Percentiles rank a stretch among this genome's conserved stretches.
These are phyloP conservation scores for Toxotes lorentzi DNA, from an alignment of 2,797 vertebrate genomes.

Conservation along the genomic window DNA sequence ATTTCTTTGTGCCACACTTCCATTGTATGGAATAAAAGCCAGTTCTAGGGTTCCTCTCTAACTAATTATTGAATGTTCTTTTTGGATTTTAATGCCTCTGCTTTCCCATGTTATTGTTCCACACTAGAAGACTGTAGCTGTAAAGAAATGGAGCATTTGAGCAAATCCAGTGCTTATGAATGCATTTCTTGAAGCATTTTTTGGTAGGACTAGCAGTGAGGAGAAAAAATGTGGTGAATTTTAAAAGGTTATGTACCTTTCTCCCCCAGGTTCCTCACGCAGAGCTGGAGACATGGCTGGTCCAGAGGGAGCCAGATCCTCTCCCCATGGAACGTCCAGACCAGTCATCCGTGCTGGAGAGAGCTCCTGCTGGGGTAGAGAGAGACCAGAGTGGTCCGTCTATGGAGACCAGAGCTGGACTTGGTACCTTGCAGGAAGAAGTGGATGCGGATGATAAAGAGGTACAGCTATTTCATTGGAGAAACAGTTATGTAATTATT, in stretches of 20 bases:
- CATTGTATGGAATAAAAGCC: neutral
- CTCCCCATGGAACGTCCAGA: slow-evolving; percentile 78
- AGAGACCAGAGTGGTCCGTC: slow-evolving; percentile 71
- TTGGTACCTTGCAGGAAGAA: slow-evolving; percentile 53
- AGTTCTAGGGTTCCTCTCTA: neutral
- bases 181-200: neutral
- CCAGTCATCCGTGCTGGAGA: slow-evolving; percentile 78
- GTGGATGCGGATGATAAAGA: slow-evolving; percentile 83
- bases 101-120: neutral
- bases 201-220: neutral
- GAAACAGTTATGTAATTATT: too few species aligned
- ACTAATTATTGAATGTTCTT: neutral
- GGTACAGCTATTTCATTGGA: slow-evolving; percentile 72
- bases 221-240: neutral
- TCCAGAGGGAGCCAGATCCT: slow-evolving; percentile 89
- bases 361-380: slow-evolving; percentile 76
- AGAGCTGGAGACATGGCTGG: slow-evolving; percentile 92
- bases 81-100: neutral
- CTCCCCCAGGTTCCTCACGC: slow-evolving; percentile 86
- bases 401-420: slow-evolving; percentile 59
- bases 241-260: neutral
- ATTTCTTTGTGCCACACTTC: neutral
- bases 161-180: neutral
- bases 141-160: neutral
- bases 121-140: too few species aligned